phyloP scores from a whole-genome alignment of 1,140 invertebrate genomes.

The Lutraria rhynchaena region DNA sequence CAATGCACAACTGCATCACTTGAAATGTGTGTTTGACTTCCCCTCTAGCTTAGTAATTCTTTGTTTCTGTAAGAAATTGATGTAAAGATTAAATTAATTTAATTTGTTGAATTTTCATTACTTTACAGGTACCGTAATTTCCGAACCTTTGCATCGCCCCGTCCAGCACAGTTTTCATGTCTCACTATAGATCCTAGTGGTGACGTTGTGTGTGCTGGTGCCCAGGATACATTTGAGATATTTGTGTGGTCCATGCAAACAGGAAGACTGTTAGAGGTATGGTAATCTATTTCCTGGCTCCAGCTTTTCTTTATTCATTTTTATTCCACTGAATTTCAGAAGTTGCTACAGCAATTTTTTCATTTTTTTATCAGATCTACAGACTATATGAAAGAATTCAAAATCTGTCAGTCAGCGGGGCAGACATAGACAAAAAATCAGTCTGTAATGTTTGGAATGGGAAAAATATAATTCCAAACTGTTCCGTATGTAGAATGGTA shows the following conservation, averaged over 20 bases:
- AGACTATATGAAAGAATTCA: no score
- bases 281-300: background rate
- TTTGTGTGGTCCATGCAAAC: slow-evolving; percentile 97
- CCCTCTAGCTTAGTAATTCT: no score
- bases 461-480: no score
- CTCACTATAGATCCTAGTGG: slow-evolving; percentile 93
- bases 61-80: no score
- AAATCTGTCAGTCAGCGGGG: no score
- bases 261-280: slow-evolving; percentile 93
- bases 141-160: slow-evolving; percentile 95
- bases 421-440: no score
- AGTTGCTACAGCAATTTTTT: background rate
- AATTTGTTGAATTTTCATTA: background rate
- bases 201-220: slow-evolving; percentile 96
- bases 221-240: slow-evolving; percentile 96
- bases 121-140: slow-evolving; percentile 96
- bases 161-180: slow-evolving; percentile 95
- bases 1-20: no score
- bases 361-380: no score
- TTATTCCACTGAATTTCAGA: background rate
- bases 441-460: no score
- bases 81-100: background rate
- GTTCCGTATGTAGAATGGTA: no score
- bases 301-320: background rate
- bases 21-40: no score